Conservation (phyloP, 2,113 vertebrate genomes). For the Paramormyrops kingsleyae region DNA sequence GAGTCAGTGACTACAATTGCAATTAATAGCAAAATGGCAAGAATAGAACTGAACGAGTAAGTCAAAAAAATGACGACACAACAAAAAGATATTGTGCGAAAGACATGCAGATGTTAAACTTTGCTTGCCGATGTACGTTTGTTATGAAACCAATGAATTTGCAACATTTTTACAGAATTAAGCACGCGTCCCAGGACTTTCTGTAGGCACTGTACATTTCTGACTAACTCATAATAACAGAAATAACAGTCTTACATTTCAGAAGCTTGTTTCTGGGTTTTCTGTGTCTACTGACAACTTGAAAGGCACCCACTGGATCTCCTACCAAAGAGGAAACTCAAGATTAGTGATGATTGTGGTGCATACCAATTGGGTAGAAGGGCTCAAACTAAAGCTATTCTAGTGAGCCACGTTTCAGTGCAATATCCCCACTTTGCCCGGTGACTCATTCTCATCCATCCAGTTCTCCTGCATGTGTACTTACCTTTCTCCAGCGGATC, state of each 20-base stretch:
- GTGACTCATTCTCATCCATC: background rate
- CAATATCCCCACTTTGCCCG: background rate
- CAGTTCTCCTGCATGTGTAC: background rate
- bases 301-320: slow-evolving; percentile 8
- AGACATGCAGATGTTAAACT: background rate
- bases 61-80: background rate
- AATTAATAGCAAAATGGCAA: background rate
- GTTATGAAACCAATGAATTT: background rate
- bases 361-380: background rate
- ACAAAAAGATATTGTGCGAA: too few species aligned
- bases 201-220: background rate
- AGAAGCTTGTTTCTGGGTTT: slow-evolving; percentile 20
- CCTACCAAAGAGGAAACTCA: slow-evolving; percentile 9
- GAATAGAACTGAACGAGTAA: background rate
- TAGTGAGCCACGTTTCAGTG: background rate
- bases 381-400: background rate
- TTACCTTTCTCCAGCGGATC: slow-evolving; percentile 9
- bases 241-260: slow-evolving; percentile 17
- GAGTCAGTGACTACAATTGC: background rate
- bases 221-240: background rate
- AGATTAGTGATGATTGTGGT: background rate
- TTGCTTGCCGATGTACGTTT: background rate
- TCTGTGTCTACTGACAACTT: slow-evolving; percentile 5
- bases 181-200: background rate
- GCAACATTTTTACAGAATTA: background rate